These are phyloP conservation scores for Otis tarda DNA, from an alignment of 2,113 vertebrate genomes.

Conservation along the genomic window DNA sequence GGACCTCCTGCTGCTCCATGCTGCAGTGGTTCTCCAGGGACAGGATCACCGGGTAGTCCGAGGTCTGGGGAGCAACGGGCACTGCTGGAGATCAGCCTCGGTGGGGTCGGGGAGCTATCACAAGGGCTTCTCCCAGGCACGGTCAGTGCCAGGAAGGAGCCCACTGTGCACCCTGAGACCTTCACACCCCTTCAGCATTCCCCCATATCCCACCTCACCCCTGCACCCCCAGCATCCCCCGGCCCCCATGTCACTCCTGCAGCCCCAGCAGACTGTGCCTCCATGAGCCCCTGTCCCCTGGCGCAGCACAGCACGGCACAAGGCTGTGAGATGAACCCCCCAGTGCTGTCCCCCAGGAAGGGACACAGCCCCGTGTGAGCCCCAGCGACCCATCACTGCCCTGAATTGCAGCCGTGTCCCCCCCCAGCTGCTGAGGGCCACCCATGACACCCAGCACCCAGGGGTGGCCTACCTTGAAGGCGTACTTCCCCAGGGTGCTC, in stretches of 20 bases:
- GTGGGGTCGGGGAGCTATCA: neutral
- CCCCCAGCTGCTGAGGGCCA: neutral
- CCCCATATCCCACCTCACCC: neutral
- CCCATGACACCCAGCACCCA: neutral
- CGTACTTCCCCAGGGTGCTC: constrained; percentile 85
- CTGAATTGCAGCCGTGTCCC: neutral
- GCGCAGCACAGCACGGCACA: neutral
- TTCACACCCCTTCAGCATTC: neutral
- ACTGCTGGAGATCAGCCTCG: neutral
- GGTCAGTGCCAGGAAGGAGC: neutral
- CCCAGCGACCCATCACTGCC: neutral
- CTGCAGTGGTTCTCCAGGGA: constrained; percentile 93
- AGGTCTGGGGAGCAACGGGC: constrained; percentile 65
- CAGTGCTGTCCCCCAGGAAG: neutral
- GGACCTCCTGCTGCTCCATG: constrained; percentile 85
- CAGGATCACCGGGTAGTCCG: constrained; percentile 88
- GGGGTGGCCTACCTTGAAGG: constrained; percentile 85
- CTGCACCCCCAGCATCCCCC: neutral
- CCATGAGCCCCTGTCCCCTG: neutral
- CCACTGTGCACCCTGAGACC: neutral
- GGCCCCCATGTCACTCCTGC: neutral
- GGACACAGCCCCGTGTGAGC: neutral
- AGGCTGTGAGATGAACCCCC: neutral
- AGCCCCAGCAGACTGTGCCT: neutral
- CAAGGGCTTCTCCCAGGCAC: neutral